phyloP scores from a whole-genome alignment of 2,797 vertebrate genomes.

The Meda fulgida region DNA sequence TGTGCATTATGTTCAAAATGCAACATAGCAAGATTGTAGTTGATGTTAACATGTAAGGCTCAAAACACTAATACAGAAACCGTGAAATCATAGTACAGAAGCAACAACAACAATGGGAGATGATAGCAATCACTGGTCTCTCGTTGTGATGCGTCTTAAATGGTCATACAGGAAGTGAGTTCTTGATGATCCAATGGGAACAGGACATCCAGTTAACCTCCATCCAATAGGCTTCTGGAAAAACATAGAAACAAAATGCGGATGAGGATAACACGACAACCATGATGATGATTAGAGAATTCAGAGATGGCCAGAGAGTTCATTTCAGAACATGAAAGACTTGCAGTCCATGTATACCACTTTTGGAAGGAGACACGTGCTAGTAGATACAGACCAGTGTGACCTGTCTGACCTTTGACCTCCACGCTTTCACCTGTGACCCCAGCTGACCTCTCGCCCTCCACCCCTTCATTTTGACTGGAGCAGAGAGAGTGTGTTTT shows the following conservation, averaged over 20 bases:
- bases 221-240: conserved; percentile 1
- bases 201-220: conserved; percentile 9
- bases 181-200: conserved; percentile 3
- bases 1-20: not conserved
- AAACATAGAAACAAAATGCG: not conserved
- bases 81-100: not conserved
- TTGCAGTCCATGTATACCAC: not conserved
- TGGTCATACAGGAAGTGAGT: not conserved
- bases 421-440: conserved; percentile 43
- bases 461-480: no score
- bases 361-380: not conserved
- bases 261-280: not conserved
- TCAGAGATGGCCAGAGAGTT: not conserved
- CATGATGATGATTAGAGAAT: not conserved
- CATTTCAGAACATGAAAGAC: not conserved
- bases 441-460: conserved; percentile 3
- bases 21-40: not conserved
- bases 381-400: conserved; percentile 29
- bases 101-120: conserved; percentile 12
- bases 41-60: not conserved
- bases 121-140: not conserved
- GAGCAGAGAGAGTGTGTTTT: not conserved
- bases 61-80: not conserved
- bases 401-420: conserved; percentile 5
- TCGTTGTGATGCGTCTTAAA: not conserved